Percentiles rank a stretch among this genome's conserved stretches.
Conservation (phyloP, 2,888 invertebrate genomes). For the Nowickia ferox region DNA sequence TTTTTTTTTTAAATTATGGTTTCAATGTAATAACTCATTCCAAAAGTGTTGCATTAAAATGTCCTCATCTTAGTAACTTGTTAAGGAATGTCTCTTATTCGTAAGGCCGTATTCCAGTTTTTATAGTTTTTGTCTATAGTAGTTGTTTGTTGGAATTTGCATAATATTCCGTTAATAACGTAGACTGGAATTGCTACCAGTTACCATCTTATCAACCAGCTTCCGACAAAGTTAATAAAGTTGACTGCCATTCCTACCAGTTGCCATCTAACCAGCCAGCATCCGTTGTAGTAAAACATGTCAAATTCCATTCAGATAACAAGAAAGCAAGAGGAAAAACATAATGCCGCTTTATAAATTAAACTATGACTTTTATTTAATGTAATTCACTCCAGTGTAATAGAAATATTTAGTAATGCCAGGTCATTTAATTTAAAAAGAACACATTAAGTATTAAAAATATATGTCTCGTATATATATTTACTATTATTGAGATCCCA, state of each 20-base stretch:
- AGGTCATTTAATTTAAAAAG: too few species aligned
- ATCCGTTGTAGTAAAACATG: constrained; percentile 20
- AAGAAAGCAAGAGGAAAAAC: constrained; percentile 12
- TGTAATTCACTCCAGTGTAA: constrained; percentile 18
- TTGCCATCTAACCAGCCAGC: constrained; percentile 25
- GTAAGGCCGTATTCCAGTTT: neutral
- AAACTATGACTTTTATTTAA: constrained; percentile 47
- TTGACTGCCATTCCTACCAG: constrained; percentile 25
- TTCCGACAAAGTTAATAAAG: constrained; percentile 40
- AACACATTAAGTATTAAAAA: too few species aligned
- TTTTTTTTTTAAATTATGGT: neutral
- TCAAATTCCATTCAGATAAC: constrained; percentile 23
- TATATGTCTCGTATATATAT: too few species aligned
- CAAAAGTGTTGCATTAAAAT: neutral
- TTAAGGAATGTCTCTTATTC: constrained; percentile 7
- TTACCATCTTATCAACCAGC: constrained; percentile 27
- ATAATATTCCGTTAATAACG: constrained; percentile 17
- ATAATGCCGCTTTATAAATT: constrained; percentile 35
- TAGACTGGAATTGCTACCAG: constrained; percentile 19
- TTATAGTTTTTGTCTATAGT: constrained; percentile 3
- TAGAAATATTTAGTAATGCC: neutral
- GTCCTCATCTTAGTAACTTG: neutral
- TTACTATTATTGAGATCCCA: too few species aligned
- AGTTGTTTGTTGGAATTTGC: neutral
- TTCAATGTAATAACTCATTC: too few species aligned